Conservation (phyloP, 2,113 vertebrate genomes). For the Centrocercus urophasianus region DNA sequence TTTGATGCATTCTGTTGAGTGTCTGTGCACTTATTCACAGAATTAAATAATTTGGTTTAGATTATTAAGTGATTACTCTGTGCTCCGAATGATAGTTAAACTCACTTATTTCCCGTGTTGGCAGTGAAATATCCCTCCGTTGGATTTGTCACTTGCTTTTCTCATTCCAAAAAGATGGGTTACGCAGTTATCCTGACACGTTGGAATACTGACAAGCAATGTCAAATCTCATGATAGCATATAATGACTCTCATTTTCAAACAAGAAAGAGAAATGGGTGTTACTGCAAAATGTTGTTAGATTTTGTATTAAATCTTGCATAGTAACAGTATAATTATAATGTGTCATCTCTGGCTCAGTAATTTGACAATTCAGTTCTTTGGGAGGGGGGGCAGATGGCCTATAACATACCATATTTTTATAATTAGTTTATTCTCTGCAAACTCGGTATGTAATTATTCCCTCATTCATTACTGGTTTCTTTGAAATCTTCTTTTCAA, state of each 20-base stretch:
- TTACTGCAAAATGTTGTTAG: constrained; percentile 58
- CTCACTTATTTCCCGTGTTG: background rate
- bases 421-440: constrained; percentile 69
- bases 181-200: constrained; percentile 14
- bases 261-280: constrained; percentile 48
- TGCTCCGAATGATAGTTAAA: background rate
- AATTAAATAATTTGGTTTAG: background rate
- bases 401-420: constrained; percentile 62
- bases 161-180: background rate
- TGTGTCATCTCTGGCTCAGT: constrained; percentile 57
- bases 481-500: constrained; percentile 67
- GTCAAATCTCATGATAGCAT: constrained; percentile 41
- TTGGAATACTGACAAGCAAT: constrained; percentile 27
- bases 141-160: background rate
- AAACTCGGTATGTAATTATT: constrained; percentile 66
- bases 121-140: background rate
- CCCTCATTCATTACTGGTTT: constrained; percentile 59
- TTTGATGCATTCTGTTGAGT: background rate
- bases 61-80: background rate
- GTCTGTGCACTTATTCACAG: background rate
- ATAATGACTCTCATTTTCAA: constrained; percentile 62
- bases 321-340: constrained; percentile 65
- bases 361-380: constrained; percentile 62
- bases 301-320: constrained; percentile 59
- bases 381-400: constrained; percentile 54